phyloP scores from a whole-genome alignment of 2,113 vertebrate species.

The Lepus americanus region DNA sequence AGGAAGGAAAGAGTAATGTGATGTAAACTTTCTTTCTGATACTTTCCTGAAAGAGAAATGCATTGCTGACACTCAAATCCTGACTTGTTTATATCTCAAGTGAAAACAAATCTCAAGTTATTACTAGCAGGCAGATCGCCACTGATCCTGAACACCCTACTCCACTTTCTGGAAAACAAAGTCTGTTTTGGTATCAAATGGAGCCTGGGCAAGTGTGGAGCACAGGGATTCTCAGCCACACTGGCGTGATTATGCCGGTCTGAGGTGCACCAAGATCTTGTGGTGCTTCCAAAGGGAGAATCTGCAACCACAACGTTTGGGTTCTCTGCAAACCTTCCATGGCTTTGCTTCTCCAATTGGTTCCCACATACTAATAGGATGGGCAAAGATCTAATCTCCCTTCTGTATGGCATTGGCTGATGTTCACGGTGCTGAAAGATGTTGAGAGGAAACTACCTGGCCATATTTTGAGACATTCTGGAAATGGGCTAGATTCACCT shows the following conservation, averaged over 20 bases:
- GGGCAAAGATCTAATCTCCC: background rate
- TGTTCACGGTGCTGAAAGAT: background rate
- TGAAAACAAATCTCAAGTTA: slow-evolving; percentile 43
- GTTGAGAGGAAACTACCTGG: background rate
- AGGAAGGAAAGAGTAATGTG: background rate
- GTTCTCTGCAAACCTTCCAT: slow-evolving; percentile 52
- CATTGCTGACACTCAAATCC: slow-evolving; percentile 65
- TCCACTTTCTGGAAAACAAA: slow-evolving; percentile 77
- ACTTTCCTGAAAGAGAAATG: slow-evolving; percentile 33
- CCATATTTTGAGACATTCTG: background rate
- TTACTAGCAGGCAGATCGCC: slow-evolving; percentile 52
- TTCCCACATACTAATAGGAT: slow-evolving; percentile 64
- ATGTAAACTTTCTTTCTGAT: slow-evolving; percentile 51
- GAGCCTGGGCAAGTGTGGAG: slow-evolving; percentile 6
- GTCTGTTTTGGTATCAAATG: background rate
- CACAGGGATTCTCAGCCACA: background rate
- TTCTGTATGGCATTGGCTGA: background rate
- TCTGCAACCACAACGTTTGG: slow-evolving; percentile 74
- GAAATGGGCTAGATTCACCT: background rate
- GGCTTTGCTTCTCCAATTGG: slow-evolving; percentile 33
- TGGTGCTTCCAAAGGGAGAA: slow-evolving; percentile 75
- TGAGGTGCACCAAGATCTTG: slow-evolving; percentile 73
- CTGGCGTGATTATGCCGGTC: slow-evolving; percentile 27
- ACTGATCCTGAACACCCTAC: slow-evolving; percentile 77
- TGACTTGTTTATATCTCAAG: slow-evolving; percentile 58